Evolutionary conservation across 2,888 invertebrate genomes (phyloP).

Genomic region (Amiota minor): DNA sequence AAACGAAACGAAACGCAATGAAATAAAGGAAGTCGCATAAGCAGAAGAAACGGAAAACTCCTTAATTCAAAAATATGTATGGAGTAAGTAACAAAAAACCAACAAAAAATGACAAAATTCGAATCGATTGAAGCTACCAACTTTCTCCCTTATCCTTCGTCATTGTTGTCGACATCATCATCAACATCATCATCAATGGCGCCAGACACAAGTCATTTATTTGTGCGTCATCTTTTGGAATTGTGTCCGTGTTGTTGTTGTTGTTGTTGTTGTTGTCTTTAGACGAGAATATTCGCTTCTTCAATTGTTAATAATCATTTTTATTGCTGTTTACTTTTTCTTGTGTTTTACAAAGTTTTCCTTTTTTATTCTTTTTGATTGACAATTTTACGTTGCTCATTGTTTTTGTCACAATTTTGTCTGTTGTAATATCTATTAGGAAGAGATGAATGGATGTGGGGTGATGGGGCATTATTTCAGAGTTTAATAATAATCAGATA

Average conservation of each 20-base stretch:
- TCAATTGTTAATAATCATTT: constrained; percentile 69
- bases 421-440: background rate
- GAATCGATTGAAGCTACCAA: constrained; percentile 38
- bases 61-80: background rate
- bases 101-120: constrained; percentile 27
- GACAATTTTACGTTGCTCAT: constrained; percentile 63
- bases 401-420: constrained; percentile 44
- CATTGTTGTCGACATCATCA: too few species aligned
- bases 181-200: constrained; percentile 35
- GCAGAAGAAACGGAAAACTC: background rate
- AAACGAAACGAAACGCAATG: constrained; percentile 42
- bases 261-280: background rate
- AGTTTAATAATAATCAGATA: constrained; percentile 5
- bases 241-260: background rate
- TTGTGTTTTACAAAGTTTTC: constrained; percentile 55
- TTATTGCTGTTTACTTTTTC: constrained; percentile 64
- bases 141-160: too few species aligned
- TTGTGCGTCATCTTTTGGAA: constrained; percentile 1
- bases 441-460: too few species aligned
- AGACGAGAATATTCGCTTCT: constrained; percentile 34
- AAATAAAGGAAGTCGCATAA: constrained; percentile 5
- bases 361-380: constrained; percentile 51
- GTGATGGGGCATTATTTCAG: too few species aligned
- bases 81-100: background rate
- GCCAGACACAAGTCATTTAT: constrained; percentile 50